A percentile compares a stretch with the other conserved stretches of the same genome.
Evolutionary conservation across 1,140 invertebrate genomes (phyloP).

Genomic region (Macrosteles quadrilineatus): DNA sequence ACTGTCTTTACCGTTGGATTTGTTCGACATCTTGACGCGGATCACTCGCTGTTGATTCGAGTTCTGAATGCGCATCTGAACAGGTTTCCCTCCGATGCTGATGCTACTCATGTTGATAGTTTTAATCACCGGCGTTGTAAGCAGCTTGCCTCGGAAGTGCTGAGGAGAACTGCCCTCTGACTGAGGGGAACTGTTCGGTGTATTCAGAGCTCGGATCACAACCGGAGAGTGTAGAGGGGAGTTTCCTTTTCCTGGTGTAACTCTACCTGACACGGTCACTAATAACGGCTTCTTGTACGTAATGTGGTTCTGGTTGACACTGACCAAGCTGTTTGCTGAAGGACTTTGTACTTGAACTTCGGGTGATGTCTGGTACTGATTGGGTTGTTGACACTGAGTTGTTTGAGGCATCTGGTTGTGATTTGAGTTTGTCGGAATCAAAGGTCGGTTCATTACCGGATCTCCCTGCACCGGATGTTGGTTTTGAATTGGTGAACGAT

Average conservation of each 20-base stretch:
- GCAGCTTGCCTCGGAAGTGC: neutral
- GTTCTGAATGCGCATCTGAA: neutral
- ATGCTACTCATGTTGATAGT: neutral
- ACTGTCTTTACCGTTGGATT: neutral
- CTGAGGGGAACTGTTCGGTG: constrained; percentile 5
- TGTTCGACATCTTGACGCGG: neutral
- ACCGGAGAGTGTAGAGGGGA: constrained; percentile 7
- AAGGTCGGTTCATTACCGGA: neutral
- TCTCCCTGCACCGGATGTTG: neutral
- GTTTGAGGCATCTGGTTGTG: constrained; percentile 1
- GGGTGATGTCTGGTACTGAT: neutral
- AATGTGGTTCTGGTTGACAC: constrained; percentile 6
- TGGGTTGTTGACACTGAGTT: neutral
- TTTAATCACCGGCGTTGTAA: neutral
- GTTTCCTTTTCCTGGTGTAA: neutral
- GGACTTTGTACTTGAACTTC: neutral
- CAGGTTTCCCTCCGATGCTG: neutral
- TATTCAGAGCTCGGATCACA: neutral
- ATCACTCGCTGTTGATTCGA: constrained; percentile 9
- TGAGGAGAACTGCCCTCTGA: neutral
- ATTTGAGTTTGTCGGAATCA: neutral
- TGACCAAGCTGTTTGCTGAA: neutral
- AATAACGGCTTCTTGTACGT: constrained; percentile 1
- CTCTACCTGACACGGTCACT: neutral
- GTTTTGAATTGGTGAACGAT: constrained; percentile 9